phyloP scores from a whole-genome alignment of 2,113 vertebrate species.

The Forbesichthys agassizii region DNA sequence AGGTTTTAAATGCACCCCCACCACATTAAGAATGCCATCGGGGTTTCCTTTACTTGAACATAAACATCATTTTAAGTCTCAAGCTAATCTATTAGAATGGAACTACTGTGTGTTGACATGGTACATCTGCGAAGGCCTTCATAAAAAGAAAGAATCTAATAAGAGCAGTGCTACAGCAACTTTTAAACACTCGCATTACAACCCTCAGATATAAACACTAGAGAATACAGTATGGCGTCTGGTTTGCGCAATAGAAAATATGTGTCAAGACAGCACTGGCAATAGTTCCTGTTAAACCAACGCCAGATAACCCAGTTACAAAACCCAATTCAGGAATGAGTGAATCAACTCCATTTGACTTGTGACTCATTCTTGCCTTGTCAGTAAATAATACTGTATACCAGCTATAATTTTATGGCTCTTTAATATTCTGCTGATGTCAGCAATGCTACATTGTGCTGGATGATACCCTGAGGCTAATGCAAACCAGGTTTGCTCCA shows the following conservation, averaged over 20 bases:
- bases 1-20: too few species aligned
- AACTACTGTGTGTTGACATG: too few species aligned
- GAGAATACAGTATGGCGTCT: slow-evolving; percentile 30
- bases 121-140: too few species aligned
- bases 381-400: slow-evolving; percentile 53
- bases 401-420: slow-evolving; percentile 35
- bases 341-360: slow-evolving; percentile 65
- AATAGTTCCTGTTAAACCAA: slow-evolving; percentile 35
- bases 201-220: slow-evolving; percentile 29
- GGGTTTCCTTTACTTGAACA: too few species aligned
- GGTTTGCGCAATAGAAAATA: slow-evolving; percentile 45
- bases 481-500: slow-evolving; percentile 20
- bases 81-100: too few species aligned
- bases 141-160: too few species aligned
- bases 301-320: slow-evolving; percentile 42
- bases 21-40: too few species aligned
- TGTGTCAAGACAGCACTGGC: slow-evolving; percentile 53
- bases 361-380: slow-evolving; percentile 60
- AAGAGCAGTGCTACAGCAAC: too few species aligned
- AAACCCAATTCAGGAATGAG: slow-evolving; percentile 57
- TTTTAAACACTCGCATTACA: slow-evolving; percentile 15
- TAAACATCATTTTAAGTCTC: too few species aligned
- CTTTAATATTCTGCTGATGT: slow-evolving; percentile 1
- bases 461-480: slow-evolving; percentile 1
- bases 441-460: neutral